Percentiles rank a stretch among this genome's conserved stretches.
phyloP scores from a whole-genome alignment of 2,113 vertebrate genomes.

The Naja naja region DNA sequence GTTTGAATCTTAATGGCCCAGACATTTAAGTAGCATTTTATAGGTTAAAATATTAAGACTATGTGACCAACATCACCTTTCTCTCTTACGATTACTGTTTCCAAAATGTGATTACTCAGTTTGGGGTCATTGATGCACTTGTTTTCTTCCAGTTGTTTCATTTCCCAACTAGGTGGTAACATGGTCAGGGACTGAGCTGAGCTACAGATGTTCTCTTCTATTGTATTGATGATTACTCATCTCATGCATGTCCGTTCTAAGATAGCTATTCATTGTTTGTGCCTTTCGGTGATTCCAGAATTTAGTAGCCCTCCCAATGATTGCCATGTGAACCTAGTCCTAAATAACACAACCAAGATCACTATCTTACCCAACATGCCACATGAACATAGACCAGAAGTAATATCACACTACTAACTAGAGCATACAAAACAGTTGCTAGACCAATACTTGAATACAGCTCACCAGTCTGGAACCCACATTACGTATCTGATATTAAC shows the following conservation, averaged over 20 bases:
- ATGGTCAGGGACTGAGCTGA: too few relatives aligned
- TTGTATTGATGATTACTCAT: not conserved
- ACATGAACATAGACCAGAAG: not conserved
- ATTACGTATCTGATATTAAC: too few relatives aligned
- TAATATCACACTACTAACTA: too few relatives aligned
- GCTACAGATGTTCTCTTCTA: too few relatives aligned
- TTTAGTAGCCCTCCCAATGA: not conserved
- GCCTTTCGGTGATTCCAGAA: not conserved
- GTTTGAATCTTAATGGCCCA: not conserved
- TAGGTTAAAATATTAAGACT: not conserved
- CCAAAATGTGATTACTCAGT: too few relatives aligned
- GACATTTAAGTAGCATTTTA: not conserved
- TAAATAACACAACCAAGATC: not conserved
- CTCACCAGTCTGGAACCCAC: too few relatives aligned
- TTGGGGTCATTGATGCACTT: too few relatives aligned
- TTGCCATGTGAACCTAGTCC: not conserved
- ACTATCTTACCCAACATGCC: not conserved
- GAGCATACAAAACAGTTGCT: too few relatives aligned
- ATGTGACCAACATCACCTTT: not conserved
- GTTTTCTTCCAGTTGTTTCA: too few relatives aligned
- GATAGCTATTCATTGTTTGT: not conserved
- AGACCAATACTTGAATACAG: too few relatives aligned
- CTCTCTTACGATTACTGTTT: not conserved
- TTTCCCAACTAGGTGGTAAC: too few relatives aligned
- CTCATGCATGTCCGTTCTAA: not conserved